A percentile compares a stretch with the other conserved stretches of the same genome.
Evolutionary conservation across 2,888 invertebrate species (phyloP).

Genomic region (Temnothorax unifasciatus): DNA sequence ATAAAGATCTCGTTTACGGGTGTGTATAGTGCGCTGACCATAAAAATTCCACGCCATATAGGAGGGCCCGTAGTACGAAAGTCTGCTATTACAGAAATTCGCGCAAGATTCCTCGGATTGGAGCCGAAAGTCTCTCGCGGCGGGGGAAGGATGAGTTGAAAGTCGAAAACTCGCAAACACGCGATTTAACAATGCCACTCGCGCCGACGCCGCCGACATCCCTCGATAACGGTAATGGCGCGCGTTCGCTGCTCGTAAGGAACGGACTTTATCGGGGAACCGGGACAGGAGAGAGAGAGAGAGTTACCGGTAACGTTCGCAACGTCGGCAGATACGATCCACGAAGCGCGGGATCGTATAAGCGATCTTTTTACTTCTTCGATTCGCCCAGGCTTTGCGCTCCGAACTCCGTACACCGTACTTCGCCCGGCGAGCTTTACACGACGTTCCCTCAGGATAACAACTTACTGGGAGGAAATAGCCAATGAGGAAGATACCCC

Average conservation of each 20-base stretch:
- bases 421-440: conserved; percentile 56
- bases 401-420: conserved; percentile 33
- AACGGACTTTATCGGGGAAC: too few relatives aligned
- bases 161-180: conserved; percentile 71
- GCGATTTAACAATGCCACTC: too few relatives aligned
- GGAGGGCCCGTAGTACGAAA: too few relatives aligned
- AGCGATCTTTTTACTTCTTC: conserved; percentile 58
- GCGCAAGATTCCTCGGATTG: conserved; percentile 34
- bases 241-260: too few relatives aligned
- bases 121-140: conserved; percentile 30
- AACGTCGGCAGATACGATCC: conserved; percentile 72
- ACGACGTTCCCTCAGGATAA: conserved; percentile 52
- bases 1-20: too few relatives aligned
- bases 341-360: conserved; percentile 67
- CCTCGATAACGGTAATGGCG: too few relatives aligned
- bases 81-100: too few relatives aligned
- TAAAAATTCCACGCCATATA: too few relatives aligned
- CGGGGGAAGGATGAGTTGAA: conserved; percentile 31
- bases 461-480: conserved; percentile 40
- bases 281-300: conserved; percentile 59
- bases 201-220: too few relatives aligned
- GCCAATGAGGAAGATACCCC: conserved; percentile 26
- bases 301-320: conserved; percentile 73
- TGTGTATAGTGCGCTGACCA: too few relatives aligned
- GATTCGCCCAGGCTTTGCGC: conserved; percentile 53